Percentiles rank a stretch among this genome's conserved stretches.
Evolutionary conservation across 2,113 vertebrate genomes (phyloP).

Genomic region (Lota lota): DNA sequence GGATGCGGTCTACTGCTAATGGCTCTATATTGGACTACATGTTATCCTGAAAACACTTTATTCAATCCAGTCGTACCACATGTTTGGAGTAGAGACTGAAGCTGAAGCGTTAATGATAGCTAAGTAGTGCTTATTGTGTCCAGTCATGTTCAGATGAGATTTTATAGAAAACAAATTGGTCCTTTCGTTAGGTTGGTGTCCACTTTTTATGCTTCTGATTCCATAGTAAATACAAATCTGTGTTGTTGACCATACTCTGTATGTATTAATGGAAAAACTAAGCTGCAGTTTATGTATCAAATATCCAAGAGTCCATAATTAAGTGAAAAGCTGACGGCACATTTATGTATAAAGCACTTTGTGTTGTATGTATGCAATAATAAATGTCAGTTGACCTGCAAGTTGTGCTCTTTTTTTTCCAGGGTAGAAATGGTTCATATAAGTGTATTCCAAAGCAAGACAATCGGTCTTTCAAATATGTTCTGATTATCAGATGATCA

Average conservation of each 20-base stretch:
- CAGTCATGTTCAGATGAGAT: slow-evolving; percentile 55
- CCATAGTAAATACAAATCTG: slow-evolving; percentile 64
- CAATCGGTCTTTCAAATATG: too few relatives aligned
- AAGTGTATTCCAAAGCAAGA: too few relatives aligned
- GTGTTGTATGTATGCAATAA: slow-evolving; percentile 81
- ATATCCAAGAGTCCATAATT: slow-evolving; percentile 70
- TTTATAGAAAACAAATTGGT: slow-evolving; percentile 67
- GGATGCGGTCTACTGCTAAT: slow-evolving; percentile 35
- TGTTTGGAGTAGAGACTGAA: slow-evolving; percentile 48
- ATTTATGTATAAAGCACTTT: slow-evolving; percentile 74
- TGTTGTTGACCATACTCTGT: slow-evolving; percentile 72
- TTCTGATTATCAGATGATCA: too few relatives aligned
- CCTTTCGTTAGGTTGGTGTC: slow-evolving; percentile 66
- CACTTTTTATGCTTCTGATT: slow-evolving; percentile 67
- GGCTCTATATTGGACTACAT: slow-evolving; percentile 25
- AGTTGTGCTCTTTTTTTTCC: neutral
- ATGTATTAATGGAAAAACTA: slow-evolving; percentile 66
- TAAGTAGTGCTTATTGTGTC: slow-evolving; percentile 64
- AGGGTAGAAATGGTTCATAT: too few relatives aligned
- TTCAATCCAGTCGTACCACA: slow-evolving; percentile 50
- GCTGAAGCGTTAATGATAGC: slow-evolving; percentile 41
- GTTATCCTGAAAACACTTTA: slow-evolving; percentile 57
- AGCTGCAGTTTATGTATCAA: slow-evolving; percentile 57
- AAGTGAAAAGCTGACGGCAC: slow-evolving; percentile 69
- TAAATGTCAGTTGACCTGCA: slow-evolving; percentile 71